These are phyloP conservation scores for Hippocampus guttulatus DNA, from an alignment of 2,113 vertebrate species.

Conservation along the genomic window DNA sequence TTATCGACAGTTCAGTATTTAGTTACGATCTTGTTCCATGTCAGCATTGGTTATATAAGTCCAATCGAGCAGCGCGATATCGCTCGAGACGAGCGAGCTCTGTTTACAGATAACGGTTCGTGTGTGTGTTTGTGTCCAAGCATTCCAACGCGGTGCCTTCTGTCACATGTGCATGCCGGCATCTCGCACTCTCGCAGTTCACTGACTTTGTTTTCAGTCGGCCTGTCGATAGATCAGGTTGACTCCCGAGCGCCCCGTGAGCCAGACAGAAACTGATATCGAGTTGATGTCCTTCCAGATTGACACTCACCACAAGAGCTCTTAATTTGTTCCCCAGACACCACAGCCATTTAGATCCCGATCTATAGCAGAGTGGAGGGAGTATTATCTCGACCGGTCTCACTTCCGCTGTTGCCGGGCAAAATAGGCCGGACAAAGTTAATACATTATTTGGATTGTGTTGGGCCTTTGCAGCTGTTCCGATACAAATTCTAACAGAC, in stretches of 20 bases:
- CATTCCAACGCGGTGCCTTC: constrained; percentile 21
- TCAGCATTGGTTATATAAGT: not conserved
- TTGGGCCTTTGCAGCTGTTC: not conserved
- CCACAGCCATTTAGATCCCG: constrained; percentile 35
- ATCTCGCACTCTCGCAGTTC: constrained; percentile 32
- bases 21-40: not conserved
- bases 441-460: not conserved
- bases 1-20: not conserved
- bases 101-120: constrained; percentile 11
- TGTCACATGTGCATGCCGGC: constrained; percentile 33
- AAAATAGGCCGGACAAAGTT: not conserved
- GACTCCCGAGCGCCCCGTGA: constrained; percentile 41
- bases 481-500: not conserved
- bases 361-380: constrained; percentile 21
- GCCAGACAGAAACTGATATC: constrained; percentile 40
- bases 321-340: constrained; percentile 55
- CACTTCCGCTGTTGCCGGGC: constrained; percentile 1
- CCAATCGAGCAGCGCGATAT: not conserved
- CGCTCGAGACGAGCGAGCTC: not conserved
- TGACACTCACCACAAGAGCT: constrained; percentile 24
- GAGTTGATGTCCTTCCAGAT: constrained; percentile 53
- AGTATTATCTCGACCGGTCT: not conserved
- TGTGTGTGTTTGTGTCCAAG: not conserved
- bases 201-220: constrained; percentile 52
- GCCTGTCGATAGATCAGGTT: constrained; percentile 46